Conservation (phyloP, 2,113 vertebrate species). For the Alexandromys fortis region DNA sequence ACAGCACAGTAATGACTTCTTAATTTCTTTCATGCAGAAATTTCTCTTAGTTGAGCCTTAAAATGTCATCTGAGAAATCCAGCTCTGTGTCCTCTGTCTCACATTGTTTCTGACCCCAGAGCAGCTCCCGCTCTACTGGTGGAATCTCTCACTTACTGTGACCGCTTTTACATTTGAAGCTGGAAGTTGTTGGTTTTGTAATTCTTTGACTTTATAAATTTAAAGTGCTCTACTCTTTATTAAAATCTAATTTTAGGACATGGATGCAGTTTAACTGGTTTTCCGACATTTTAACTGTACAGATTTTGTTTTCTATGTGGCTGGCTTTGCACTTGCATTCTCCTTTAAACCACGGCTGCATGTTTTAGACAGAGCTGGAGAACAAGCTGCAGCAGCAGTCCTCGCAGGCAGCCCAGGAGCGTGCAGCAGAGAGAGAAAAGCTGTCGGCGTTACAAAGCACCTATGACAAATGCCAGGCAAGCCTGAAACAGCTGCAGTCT, state of each 20-base stretch:
- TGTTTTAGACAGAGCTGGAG: conserved; percentile 91
- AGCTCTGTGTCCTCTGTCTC: not conserved
- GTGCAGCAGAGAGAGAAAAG: conserved; percentile 88
- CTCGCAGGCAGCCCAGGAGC: conserved; percentile 86
- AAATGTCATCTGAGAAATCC: not conserved
- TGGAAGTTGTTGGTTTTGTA: conserved; percentile 5
- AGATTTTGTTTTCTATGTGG: not conserved
- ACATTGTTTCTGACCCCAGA: not conserved
- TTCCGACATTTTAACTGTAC: not conserved
- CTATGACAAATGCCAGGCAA: conserved; percentile 87
- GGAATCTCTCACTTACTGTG: not conserved
- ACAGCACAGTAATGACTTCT: not conserved
- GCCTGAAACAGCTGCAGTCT: conserved; percentile 90
- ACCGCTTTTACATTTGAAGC: conserved; percentile 8
- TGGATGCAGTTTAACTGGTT: not conserved
- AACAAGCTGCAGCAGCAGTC: conserved; percentile 89
- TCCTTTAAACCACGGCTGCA: conserved; percentile 49
- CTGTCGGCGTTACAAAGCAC: conserved; percentile 87
- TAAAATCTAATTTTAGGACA: not conserved
- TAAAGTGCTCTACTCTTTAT: not conserved
- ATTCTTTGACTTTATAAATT: conserved; percentile 19
- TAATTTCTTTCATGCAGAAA: conserved; percentile 18
- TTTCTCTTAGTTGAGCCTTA: conserved; percentile 31
- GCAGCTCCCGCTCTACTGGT: not conserved
- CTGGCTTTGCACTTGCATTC: not conserved